Evolutionary conservation across 2,113 vertebrate genomes (phyloP).

Genomic region (Sorex fumeus): DNA sequence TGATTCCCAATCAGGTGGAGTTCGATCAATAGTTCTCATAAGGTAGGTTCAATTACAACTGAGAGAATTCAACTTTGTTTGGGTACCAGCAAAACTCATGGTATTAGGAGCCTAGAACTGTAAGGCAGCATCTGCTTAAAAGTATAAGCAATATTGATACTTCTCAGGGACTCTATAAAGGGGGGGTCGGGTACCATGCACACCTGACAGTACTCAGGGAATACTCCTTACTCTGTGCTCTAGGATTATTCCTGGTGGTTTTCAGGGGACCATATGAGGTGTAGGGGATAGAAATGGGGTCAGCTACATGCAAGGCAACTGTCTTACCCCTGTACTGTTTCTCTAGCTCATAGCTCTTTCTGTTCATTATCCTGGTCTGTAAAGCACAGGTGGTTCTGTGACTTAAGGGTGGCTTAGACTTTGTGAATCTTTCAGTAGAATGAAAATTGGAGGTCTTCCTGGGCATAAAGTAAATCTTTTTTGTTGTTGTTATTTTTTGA

Average conservation of each 20-base stretch:
- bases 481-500: not conserved
- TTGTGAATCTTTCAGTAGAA: not conserved
- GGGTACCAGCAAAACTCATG: not conserved
- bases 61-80: not conserved
- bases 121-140: not conserved
- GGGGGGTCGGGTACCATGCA: no score
- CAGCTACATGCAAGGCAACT: no score
- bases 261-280: no score
- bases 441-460: not conserved
- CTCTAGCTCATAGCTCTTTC: not conserved
- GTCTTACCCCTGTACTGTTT: no score
- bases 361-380: not conserved
- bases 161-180: not conserved
- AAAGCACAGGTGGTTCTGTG: slow-evolving; percentile 10
- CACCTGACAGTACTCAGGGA: no score
- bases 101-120: slow-evolving; percentile 23
- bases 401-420: not conserved
- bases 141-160: not conserved
- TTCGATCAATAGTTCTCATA: not conserved
- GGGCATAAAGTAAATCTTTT: not conserved
- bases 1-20: not conserved
- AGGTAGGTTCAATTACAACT: not conserved
- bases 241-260: no score
- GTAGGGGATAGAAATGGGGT: no score
- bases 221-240: no score